A percentile compares a stretch with the other conserved stretches of the same genome.
Evolutionary conservation across 2,113 vertebrate species (phyloP).

Genomic region (Mesembrinibis cayennensis): DNA sequence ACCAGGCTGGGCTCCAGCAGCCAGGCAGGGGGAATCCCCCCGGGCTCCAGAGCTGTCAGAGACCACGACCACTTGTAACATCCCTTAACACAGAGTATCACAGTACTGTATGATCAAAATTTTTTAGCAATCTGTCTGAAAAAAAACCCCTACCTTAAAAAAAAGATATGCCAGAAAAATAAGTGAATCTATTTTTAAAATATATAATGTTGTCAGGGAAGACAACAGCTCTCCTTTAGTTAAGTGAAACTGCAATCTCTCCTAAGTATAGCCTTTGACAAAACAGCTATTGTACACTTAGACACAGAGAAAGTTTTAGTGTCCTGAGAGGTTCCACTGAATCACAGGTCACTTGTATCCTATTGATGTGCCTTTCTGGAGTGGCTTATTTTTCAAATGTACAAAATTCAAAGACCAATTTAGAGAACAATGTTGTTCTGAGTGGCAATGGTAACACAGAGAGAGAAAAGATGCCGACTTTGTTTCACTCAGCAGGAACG

Average conservation of each 20-base stretch:
- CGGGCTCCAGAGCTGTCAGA: background rate
- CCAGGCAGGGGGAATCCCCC: background rate
- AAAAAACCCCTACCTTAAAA: background rate
- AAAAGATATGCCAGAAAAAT: background rate
- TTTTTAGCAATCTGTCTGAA: background rate
- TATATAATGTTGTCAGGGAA: background rate
- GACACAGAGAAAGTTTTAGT: background rate
- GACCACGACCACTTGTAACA: accelerated
- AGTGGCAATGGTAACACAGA: background rate
- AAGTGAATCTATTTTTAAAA: background rate
- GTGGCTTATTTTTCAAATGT: background rate
- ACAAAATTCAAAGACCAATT: background rate
- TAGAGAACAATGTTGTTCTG: background rate
- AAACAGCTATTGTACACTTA: background rate
- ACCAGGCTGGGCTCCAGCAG: background rate
- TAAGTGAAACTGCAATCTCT: background rate
- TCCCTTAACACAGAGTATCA: background rate
- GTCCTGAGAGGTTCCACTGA: background rate
- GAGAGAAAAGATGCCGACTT: background rate
- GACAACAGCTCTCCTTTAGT: background rate
- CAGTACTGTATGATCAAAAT: background rate
- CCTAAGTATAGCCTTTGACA: background rate
- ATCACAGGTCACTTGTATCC: background rate
- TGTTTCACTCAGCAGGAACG: background rate
- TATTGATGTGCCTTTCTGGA: background rate